Base-by-base conservation (phyloP, 2,888 invertebrate species). In the Pseudoips prasinana region DNA sequence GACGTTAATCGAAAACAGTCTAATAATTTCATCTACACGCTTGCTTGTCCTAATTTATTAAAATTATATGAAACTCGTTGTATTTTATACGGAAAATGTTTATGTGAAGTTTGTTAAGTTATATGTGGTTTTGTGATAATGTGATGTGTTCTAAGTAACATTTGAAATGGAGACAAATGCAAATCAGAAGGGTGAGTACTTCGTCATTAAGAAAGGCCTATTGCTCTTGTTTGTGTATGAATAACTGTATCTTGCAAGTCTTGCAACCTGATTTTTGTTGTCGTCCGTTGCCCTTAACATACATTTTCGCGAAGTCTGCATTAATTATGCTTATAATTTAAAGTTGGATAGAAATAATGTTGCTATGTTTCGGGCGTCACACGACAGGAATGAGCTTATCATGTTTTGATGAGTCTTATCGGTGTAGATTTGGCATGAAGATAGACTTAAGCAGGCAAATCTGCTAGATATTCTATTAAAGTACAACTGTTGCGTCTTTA, bases 91-190 rank as follows among this genome's bases (percentile, higher is more conserved):
- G 39, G 39, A 39, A 43, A 46, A 52, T 55, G 56, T 58, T 52
- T 36, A 42, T 24, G 37, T 28, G 40, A 14, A 14, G 14, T 35
- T 54, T 46, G 33, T 40, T 53, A 34, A 42, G 46, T 45, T 43
- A 33, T 35, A 43, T 43, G 30, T 47, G 55, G 52, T 59, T 36
- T 60, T 59, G 84, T 83, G 77, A 86, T 84, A 68, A 82, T 84
- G 87, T 85, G 77, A 84, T 79, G 68, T 63, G 52, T 64, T 63
- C 52, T n/a, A n/a, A n/a, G 55, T 58, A 55, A 45, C 57, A 52
- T 57, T 59, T 63, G 80, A 76, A 77, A 87, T 88, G 87, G 85
- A 85, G 77, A 73, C 82, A 62, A 83, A 80, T 75, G 70, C 74
- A 68, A 86, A 78, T 76, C 80, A 75, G 64, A 85, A 79, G 71